Evolutionary conservation across 2,797 vertebrate species (phyloP), one percentile per base, ranked within the genome.

Genomic region (Dendrocincla tyrannina): DNA sequence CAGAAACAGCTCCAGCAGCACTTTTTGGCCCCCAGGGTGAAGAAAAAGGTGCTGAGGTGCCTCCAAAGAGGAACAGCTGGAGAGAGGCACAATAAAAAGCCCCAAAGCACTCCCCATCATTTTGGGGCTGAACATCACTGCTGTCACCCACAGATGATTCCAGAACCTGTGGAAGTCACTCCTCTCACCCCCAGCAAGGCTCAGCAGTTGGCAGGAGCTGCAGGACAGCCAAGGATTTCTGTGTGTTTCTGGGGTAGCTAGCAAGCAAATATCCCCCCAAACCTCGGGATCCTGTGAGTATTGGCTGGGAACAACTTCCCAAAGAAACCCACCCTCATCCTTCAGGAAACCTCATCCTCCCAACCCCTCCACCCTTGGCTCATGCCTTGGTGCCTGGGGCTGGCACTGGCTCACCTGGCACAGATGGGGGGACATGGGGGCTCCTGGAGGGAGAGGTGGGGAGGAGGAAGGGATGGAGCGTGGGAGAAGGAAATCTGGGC

Each of bases 361-460:
- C 30, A 14, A 1, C 2, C 27, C 32, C 39, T 33, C 39, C 28
- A 0, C 5, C 70, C 44, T 33, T 44, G 81, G 70, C 85, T 64
- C 4, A 0, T 4, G 60, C 44, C 62, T 4, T 0, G 1, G 18
- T 33, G 23, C 70, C 68, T 2, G 0, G 39, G 22, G 44, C 14
- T 1, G 7, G 85, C 89, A 59, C 37, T 3, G 0, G 32, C 62
- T 44, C 16, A 0, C 2, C 6, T 5, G 11, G 52, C 88, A 89
- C 68, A 44, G 78, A 53, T 67, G 83, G 73, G 73, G 17, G 73
- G 73, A 18, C 28, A 2, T 2, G 3, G 8, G 64, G 22, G 25
- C 69, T 91, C 39, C 47, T 17, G 53, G 41, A 18, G 35, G 69
- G 50, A 56, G 9, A 9, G 20, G 15, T 6, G n/a, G 58, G 66